Base-by-base conservation (phyloP, 2,113 vertebrate genomes). In the Zingel zingel region DNA sequence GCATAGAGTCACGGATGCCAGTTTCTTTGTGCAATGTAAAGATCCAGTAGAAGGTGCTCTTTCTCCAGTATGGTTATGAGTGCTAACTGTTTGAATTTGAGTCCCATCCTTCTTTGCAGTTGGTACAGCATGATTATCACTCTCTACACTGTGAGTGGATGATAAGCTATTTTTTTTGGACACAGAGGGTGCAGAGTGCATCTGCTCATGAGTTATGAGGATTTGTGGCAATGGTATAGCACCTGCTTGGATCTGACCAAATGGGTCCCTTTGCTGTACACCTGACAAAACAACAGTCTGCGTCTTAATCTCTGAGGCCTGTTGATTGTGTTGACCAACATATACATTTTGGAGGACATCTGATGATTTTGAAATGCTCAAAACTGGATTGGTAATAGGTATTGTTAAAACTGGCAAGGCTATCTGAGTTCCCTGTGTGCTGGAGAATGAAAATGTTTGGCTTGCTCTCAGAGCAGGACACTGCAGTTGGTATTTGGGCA, bases 401-500 rank as follows among this genome's bases (percentile, higher is more conserved):
- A 95, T 93, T 57, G 94, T 91, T 73, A 94, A 95, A 74, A 95
- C 83, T 77, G 96, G 94, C 84, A 95, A 84, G 67, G 94, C 86
- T 47, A 88, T 89, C 86, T 92, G 95, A 90, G 91, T 88, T 30
- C 90, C 87, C 67, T 95, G 92, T 79, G 94, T 92, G 65, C 92
- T 90, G 87, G 96, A 87, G 75, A 94, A 94, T 21, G 92, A 80
- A 78, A 95, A 96, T 10, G 96, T 91, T 83, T 96, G 96, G 87
- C 93, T 94, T 59, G 95, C 56, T 87, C 95, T 94, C 7, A 95
- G 76, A 11, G 94, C 88, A 47, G 95, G 94, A 94, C 96, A 95
- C 58, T 96, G 96, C 61, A 99, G 91, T 5, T 99, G 98, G 88
- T 99, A 99, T 92, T 98, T 98, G 1, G 98, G 98, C 92, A 97